Conservation (phyloP, 2,888 invertebrate genomes). For the Phortica okadai region DNA sequence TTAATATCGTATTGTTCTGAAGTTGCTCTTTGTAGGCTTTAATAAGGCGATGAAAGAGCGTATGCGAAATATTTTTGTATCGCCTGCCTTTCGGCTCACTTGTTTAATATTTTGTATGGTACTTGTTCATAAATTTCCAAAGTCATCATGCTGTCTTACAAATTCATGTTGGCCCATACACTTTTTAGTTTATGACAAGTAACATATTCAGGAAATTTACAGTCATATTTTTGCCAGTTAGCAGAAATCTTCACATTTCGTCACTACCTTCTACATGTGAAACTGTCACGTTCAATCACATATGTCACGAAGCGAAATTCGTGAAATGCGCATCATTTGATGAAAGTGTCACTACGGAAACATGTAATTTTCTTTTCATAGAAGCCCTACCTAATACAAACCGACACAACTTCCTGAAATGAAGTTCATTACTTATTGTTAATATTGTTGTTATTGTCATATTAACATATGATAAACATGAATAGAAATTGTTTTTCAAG, state of each 20-base stretch:
- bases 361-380: neutral
- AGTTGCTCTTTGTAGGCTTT: neutral
- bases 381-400: neutral
- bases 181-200: too few relatives aligned
- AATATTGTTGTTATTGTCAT: too few relatives aligned
- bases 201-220: too few relatives aligned
- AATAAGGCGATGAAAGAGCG: neutral
- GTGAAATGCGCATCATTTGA: neutral
- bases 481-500: too few relatives aligned
- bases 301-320: neutral
- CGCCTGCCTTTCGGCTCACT: too few relatives aligned
- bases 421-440: too few relatives aligned
- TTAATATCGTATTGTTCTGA: neutral
- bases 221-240: too few relatives aligned
- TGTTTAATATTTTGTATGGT: too few relatives aligned
- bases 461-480: too few relatives aligned
- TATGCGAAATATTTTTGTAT: neutral
- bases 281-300: constrained; percentile 8
- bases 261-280: neutral
- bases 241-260: neutral
- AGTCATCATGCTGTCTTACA: neutral
- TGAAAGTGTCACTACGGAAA: neutral
- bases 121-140: neutral
- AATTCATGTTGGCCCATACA: neutral
- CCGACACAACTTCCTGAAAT: neutral